Conservation (phyloP, 1,140 invertebrate genomes). For the Rhizoglyphus robini region DNA sequence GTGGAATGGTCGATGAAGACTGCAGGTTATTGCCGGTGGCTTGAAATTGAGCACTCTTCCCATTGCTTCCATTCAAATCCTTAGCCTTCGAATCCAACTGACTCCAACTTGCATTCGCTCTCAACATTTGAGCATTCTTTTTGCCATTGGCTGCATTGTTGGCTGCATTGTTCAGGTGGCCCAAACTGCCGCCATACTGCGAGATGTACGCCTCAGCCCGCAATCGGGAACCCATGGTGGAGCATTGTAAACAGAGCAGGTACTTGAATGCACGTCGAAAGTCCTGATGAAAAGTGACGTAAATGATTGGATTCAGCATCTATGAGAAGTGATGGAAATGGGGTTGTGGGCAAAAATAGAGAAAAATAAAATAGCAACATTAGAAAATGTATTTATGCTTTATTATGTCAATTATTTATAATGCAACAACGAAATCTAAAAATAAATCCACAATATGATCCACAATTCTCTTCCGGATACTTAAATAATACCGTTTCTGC, state of each 20-base stretch:
- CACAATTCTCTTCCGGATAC: too few species aligned
- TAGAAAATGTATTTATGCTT: too few species aligned
- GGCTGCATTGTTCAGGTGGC: background rate
- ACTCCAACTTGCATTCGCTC: background rate
- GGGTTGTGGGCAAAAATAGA: background rate
- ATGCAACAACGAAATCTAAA: too few species aligned
- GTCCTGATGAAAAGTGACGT: constrained; percentile 80
- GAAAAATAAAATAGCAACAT: background rate
- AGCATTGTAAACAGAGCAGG: constrained; percentile 75
- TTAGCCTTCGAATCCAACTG: background rate
- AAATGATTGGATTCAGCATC: constrained; percentile 81
- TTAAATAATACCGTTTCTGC: too few species aligned
- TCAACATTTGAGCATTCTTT: background rate
- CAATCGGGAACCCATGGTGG: constrained; percentile 76
- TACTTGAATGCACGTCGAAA: constrained; percentile 80
- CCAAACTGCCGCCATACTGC: constrained; percentile 50
- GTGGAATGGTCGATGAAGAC: background rate
- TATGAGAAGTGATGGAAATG: background rate
- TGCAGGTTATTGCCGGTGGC: too few species aligned
- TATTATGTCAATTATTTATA: too few species aligned
- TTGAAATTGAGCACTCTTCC: too few species aligned
- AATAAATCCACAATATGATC: too few species aligned
- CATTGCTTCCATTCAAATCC: too few species aligned
- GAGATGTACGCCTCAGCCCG: constrained; percentile 79
- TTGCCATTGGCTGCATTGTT: background rate